Base-by-base conservation (phyloP, 2,888 invertebrate genomes). In the Fabriciana adippe region DNA sequence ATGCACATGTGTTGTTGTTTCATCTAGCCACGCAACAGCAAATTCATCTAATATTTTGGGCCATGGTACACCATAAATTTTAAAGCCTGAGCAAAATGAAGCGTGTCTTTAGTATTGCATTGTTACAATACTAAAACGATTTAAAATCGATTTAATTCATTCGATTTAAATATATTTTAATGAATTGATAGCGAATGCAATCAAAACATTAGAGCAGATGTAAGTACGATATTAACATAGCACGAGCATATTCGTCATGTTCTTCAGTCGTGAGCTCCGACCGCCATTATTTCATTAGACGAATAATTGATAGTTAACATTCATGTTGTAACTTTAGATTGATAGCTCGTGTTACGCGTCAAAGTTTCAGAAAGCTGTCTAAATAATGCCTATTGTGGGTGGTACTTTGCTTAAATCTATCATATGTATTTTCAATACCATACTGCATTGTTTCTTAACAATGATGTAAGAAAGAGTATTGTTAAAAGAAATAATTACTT, bases 251-350 rank as follows among this genome's bases (percentile, higher is more conserved):
- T 70, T 63, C 70, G 71, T 79, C 81, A 79, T 79, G 76, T 70
- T 67, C 70, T 69, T 66, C 68, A 80, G 78, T 89, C 90, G 88
- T 88, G 89, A 88, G 83, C 75, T 75, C 77, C 77, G 74, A 72
- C 76, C 73, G 81, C 83, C 82, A 88, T 89, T 88, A 88, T 88
- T 88, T 88, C 88, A 88, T 87, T 89, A 86, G 81, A 84, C 74
- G 77, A 79, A 88, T 90, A 90, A 90, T 89, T 90, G 86, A 90
- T 89, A 85, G 88, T 82, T 83, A 82, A 80, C 80, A 81, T 81
- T 80, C 77, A 76, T 85, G 83, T 83, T 87, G 88, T 85, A 89
- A 87, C 83, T 80, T 81, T 81, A 86, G 86, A 90, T 89, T 86
- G 85, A 90, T 89, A 80, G 88, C 84, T 87, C 83, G 83, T 86